Percentiles rank a stretch among this genome's conserved stretches.
Conservation (phyloP, 2,888 invertebrate species). For the Pseudococcus viburni region DNA sequence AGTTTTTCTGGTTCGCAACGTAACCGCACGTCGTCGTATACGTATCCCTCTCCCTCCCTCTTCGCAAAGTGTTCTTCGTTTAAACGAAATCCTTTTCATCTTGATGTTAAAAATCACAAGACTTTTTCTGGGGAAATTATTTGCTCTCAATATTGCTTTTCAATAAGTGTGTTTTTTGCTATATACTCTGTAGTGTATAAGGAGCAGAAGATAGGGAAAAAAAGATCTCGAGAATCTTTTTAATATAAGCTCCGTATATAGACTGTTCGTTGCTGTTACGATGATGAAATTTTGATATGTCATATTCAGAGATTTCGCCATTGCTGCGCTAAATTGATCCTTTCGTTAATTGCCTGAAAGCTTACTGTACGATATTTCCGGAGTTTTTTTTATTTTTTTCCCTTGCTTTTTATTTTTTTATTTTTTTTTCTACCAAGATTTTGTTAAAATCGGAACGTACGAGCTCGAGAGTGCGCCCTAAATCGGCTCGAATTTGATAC, state of each 20-base stretch:
- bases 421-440: not conserved
- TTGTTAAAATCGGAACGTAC: not conserved
- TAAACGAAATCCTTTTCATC: constrained; percentile 50
- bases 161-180: constrained; percentile 51
- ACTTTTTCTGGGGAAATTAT: constrained; percentile 44
- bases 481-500: constrained; percentile 18
- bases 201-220: not conserved
- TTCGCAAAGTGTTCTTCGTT: not conserved
- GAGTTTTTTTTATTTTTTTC: not conserved
- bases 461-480: not conserved
- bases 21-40: constrained; percentile 26
- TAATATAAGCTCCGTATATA: constrained; percentile 32
- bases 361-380: not conserved
- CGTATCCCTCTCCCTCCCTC: not conserved
- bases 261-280: constrained; percentile 3
- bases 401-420: not conserved
- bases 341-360: constrained; percentile 29
- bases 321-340: not conserved
- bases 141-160: constrained; percentile 54
- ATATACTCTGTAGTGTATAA: not conserved
- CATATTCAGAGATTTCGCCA: constrained; percentile 24
- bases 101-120: constrained; percentile 40
- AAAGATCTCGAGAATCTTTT: constrained; percentile 31
- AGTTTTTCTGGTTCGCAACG: constrained; percentile 48
- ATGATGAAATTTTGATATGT: constrained; percentile 49